phyloP scores from a whole-genome alignment of 2,797 vertebrate genomes.

The Brotula barbata region DNA sequence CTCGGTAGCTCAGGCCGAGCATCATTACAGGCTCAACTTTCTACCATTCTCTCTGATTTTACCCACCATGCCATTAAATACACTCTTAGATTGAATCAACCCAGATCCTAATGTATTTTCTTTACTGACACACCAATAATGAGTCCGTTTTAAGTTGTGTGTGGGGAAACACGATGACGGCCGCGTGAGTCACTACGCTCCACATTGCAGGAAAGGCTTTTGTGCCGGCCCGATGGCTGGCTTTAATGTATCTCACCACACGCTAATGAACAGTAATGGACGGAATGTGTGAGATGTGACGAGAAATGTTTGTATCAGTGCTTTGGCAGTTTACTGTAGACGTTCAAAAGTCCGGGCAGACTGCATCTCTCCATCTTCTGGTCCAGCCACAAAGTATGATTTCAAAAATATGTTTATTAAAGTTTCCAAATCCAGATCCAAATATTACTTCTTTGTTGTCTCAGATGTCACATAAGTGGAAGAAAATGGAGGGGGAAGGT shows the following conservation, averaged over 20 bases:
- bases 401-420: constrained; percentile 11
- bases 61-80: constrained; percentile 33
- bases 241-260: constrained; percentile 18
- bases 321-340: constrained; percentile 4
- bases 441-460: constrained; percentile 28
- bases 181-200: constrained; percentile 54
- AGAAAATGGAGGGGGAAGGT: constrained; percentile 16
- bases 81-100: constrained; percentile 38
- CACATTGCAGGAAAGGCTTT: constrained; percentile 37
- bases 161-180: constrained; percentile 40
- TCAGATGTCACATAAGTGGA: constrained; percentile 30
- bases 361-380: not conserved
- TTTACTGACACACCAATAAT: constrained; percentile 47
- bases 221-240: constrained; percentile 7
- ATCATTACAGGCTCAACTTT: constrained; percentile 17
- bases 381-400: not conserved
- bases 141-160: constrained; percentile 41
- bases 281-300: constrained; percentile 31
- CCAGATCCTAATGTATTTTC: constrained; percentile 34
- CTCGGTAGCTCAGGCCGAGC: constrained; percentile 4
- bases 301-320: constrained; percentile 20
- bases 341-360: not conserved
- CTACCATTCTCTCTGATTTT: constrained; percentile 16
- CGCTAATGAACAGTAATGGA: constrained; percentile 56
- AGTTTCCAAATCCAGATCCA: constrained; percentile 29